Evolutionary conservation across 2,113 vertebrate species (phyloP).

Genomic region (Syrmaticus mikado): DNA sequence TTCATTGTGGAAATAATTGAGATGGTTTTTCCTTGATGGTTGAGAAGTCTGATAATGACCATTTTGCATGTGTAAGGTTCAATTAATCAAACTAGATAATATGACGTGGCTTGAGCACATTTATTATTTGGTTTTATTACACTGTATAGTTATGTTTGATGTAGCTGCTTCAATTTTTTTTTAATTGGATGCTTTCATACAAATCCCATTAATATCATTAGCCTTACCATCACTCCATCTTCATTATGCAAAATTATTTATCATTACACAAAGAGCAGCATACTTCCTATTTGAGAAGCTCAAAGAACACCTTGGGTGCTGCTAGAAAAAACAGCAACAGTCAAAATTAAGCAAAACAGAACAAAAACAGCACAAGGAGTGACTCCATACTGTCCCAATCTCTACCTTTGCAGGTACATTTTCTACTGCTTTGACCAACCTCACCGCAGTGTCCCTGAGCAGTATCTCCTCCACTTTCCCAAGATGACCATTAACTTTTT

Average conservation of each 20-base stretch:
- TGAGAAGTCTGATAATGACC: constrained; percentile 24
- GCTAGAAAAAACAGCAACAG: background rate
- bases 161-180: background rate
- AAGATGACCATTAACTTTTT: constrained; percentile 16
- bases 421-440: background rate
- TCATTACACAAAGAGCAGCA: constrained; percentile 4
- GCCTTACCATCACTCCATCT: background rate
- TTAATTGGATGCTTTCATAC: constrained; percentile 36
- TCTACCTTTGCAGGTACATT: background rate
- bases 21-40: background rate
- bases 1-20: constrained; percentile 31
- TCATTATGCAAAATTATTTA: background rate
- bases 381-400: rapidly evolving
- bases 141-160: background rate
- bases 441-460: background rate
- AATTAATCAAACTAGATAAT: constrained; percentile 43
- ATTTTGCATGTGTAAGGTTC: constrained; percentile 7
- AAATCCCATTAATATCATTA: constrained; percentile 33
- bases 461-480: background rate
- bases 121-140: constrained; percentile 30
- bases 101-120: background rate
- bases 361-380: background rate
- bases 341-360: background rate
- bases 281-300: constrained; percentile 29
- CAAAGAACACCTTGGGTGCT: background rate